Evolutionary conservation across 2,113 vertebrate species (phyloP), one percentile per base, ranked within the genome.

Genomic region (Clarias magur): DNA sequence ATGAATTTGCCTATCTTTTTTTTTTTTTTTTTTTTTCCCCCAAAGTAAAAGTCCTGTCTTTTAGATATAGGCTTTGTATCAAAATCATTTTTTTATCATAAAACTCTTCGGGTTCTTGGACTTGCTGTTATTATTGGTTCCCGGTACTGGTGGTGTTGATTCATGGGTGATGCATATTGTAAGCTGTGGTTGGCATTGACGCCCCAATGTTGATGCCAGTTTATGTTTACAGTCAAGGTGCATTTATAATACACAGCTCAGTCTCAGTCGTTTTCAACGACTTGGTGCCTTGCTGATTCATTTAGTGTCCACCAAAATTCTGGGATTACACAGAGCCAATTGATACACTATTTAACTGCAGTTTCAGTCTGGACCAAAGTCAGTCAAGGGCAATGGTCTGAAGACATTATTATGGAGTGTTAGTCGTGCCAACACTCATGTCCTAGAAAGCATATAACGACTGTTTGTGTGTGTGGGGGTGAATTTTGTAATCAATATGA

Each of bases 151-250:
- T 78, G 38, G 17, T 19, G 73, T 76, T 27, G 23, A 48, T 80
- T 21, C 54, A 59, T 80, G 56, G n/a, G 54, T 85, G 56, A 63
- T n/a, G 30, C 16, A 13, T 38, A 38, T 60, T 54, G 16, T 56
- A 27, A 78, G 23, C 48, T 54, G 75, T 30, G 15, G 27, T 68
- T n/a, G 25, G 3, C 19, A 54, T 34, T 8, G 48, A 15, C 67
- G 16, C 42, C 84, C 67, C 56, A 75, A 42, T 60, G 34, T 75
- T 48, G 48, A 48, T 48, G 59, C 54, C 54, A 48, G 23, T 34
- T 62, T 57, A 48, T 42, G 53, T 79, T 79, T 79, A 79, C 75
- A 79, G n/a, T 79, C 53, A 79, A 79, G 53, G n/a, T 27, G 53
- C 53, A 30, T 79, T 79, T 27, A 56, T 25, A 56, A 9, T 67